Base-by-base conservation (phyloP, 2,797 vertebrate genomes). In the Enteromius paludinosus region DNA sequence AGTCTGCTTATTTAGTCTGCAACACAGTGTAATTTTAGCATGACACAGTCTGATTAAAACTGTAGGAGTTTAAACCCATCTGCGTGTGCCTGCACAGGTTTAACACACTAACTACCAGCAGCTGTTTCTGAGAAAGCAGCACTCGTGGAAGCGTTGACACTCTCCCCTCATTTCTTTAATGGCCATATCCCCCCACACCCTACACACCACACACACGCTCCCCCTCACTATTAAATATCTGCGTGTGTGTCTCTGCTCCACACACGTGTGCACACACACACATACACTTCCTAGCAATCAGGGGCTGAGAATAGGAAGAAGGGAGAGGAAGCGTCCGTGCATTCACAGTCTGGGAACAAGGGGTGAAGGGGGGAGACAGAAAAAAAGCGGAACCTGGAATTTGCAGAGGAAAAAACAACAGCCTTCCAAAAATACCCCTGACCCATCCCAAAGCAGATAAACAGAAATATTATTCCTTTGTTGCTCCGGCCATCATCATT, bases 291-390 rank as follows among this genome's bases (percentile, higher is more conserved):
- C 89, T 93, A 92, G 92, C 92, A 95, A 93, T 96, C 92, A 90
- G 91, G 90, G 89, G 91, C 93, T 95, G 93, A 94, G 95, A 95
- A 96, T 94, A 95, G 94, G 94, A 95, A 95, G 93, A 89, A 93
- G 91, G 91, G 92, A 94, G 91, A 95, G 94, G 94, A 95, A 95
- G 93, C 88, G 73, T 87, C 90, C 89, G 87, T 88, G 91, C 92
- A 93, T 94, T 94, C 94, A 94, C 92, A 94, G 92, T 93, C 93
- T 95, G 93, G 93, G 94, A 94, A 94, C 93, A 91, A 93, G 93
- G 92, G 92, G 93, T 76, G 76, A 80, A 92, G 92, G 90, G 79
- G 82, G 89, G 93, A 93, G 92, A 56, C 61, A 89, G 93, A 91
- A 90, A 93, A 93, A 93, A 94, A 91, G 91, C 94, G 94, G 94